phyloP scores from a whole-genome alignment of 2,113 vertebrate species.

The Mionectes macconnelli region DNA sequence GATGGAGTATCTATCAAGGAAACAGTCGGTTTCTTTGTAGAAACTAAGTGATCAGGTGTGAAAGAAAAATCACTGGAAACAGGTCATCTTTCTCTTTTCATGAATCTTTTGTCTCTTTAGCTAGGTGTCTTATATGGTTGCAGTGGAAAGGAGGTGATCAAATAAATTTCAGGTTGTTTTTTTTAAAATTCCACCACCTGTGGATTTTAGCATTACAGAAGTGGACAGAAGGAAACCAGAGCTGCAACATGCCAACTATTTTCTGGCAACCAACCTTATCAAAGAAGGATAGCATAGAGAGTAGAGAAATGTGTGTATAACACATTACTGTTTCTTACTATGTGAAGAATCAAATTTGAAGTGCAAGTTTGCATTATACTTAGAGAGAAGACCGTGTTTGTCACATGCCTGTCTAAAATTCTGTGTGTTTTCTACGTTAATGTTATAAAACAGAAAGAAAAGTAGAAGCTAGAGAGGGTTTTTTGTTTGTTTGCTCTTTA shows the following conservation, averaged over 20 bases:
- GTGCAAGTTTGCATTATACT: not conserved
- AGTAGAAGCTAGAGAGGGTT: not conserved
- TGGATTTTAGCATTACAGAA: not conserved
- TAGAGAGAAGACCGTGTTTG: not conserved
- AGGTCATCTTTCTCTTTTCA: not conserved
- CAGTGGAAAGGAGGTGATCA: not conserved
- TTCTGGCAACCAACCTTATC: not conserved
- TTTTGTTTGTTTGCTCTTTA: not conserved
- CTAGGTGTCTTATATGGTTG: not conserved
- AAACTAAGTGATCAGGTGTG: not conserved
- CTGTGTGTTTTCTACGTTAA: not conserved
- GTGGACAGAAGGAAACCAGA: not conserved
- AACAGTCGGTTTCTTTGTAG: not conserved
- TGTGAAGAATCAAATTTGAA: not conserved
- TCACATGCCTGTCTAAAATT: not conserved
- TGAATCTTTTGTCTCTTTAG: not conserved
- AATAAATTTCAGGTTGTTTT: not conserved
- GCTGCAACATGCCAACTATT: not conserved
- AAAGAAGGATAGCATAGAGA: not conserved
- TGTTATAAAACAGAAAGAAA: not conserved
- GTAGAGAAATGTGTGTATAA: not conserved
- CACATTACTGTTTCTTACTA: not conserved
- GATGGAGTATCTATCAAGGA: not conserved
- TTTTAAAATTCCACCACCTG: not conserved
- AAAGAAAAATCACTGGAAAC: not conserved